Evolutionary conservation across 2,888 invertebrate species (phyloP).

Genomic region (Melanostoma mellinum): DNA sequence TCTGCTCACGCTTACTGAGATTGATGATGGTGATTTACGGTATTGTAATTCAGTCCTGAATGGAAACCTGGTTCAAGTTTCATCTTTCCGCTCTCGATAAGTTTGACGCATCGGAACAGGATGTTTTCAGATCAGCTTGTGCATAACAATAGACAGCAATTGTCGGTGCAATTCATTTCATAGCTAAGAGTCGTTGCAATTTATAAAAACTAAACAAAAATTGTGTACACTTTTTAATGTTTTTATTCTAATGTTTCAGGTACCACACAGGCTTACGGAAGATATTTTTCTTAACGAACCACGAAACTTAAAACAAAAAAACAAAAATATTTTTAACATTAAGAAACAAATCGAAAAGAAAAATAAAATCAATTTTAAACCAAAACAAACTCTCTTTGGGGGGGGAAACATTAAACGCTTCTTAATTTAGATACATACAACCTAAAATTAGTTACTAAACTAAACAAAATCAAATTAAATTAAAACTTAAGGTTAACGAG

Average conservation of each 20-base stretch:
- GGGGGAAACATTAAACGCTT: constrained; percentile 72
- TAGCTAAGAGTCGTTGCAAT: constrained; percentile 22
- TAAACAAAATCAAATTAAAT: constrained; percentile 22
- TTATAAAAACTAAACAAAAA: not conserved
- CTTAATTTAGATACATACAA: constrained; percentile 62
- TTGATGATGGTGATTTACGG: too few relatives aligned
- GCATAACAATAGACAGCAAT: too few relatives aligned
- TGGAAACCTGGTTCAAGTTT: too few relatives aligned
- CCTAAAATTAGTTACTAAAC: constrained; percentile 23
- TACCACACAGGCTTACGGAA: not conserved
- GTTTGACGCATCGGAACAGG: too few relatives aligned
- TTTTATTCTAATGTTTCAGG: not conserved
- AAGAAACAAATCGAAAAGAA: constrained; percentile 34
- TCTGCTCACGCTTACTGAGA: too few relatives aligned
- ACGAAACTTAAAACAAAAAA: constrained; percentile 25
- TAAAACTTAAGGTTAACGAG: constrained; percentile 14
- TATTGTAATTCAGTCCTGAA: too few relatives aligned
- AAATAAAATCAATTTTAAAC: constrained; percentile 32
- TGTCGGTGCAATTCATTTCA: not conserved
- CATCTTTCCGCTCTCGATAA: too few relatives aligned
- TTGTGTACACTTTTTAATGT: not conserved
- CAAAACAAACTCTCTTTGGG: constrained; percentile 55
- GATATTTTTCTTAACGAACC: constrained; percentile 23
- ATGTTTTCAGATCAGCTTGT: not conserved
- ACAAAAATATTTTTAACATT: constrained; percentile 38